Conservation (phyloP, 1,140 invertebrate genomes). For the Trinorchestia longiramus region DNA sequence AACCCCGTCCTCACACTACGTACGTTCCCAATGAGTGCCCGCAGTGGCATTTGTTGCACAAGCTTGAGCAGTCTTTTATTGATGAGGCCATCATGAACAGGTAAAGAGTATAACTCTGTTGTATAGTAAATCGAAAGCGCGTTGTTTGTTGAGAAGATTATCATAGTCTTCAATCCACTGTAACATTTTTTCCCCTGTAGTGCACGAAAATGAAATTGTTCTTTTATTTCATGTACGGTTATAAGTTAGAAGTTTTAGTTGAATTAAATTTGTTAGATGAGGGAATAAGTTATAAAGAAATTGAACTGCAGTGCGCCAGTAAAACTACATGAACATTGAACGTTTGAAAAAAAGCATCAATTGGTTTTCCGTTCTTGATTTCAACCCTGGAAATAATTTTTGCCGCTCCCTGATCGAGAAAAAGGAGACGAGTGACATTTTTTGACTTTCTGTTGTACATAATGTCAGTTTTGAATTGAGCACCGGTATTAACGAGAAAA, state of each 20-base stretch:
- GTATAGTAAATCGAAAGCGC: not conserved
- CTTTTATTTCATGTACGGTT: not conserved
- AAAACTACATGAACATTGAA: too few species aligned
- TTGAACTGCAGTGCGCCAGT: not conserved
- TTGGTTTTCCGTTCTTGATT: too few species aligned
- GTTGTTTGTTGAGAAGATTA: not conserved
- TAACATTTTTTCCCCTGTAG: not conserved
- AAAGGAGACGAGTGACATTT: not conserved
- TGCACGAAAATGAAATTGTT: not conserved
- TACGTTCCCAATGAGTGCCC: conserved; percentile 70
- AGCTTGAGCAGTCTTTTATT: conserved; percentile 79
- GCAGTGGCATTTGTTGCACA: conserved; percentile 80
- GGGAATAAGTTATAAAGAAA: not conserved
- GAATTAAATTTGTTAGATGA: not conserved
- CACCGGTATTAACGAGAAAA: not conserved
- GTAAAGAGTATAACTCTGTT: conserved; percentile 70
- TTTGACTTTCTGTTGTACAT: not conserved
- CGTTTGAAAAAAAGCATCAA: too few species aligned
- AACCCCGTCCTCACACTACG: conserved; percentile 68
- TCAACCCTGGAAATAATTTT: too few species aligned
- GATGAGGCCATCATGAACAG: conserved; percentile 68
- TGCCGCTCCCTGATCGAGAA: not conserved
- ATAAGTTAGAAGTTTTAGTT: not conserved
- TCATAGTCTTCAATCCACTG: not conserved
- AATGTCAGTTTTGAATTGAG: not conserved